A percentile compares a stretch with the other conserved stretches of the same genome.
These are phyloP conservation scores for Panurus biarmicus DNA, from an alignment of 2,113 vertebrate genomes.

Conservation along the genomic window DNA sequence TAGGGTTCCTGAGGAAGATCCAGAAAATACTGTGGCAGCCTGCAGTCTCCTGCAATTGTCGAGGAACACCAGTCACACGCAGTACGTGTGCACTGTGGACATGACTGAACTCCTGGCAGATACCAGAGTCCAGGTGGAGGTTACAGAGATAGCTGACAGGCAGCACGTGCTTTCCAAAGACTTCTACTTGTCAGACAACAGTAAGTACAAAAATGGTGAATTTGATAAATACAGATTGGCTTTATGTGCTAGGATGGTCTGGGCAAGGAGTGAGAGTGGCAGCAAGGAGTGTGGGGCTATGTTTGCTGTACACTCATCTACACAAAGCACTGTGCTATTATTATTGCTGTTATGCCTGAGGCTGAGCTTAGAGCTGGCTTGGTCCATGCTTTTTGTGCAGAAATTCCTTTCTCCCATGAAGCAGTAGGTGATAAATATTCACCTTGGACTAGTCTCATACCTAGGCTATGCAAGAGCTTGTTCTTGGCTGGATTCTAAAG, in stretches of 20 bases:
- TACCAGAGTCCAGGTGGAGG: slow-evolving; percentile 42
- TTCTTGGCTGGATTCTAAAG: background rate
- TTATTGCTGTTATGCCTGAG: background rate
- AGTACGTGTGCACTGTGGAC: slow-evolving; percentile 58
- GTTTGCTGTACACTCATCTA: background rate
- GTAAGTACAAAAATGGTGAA: slow-evolving; percentile 57
- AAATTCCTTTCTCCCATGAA: background rate
- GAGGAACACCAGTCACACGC: background rate
- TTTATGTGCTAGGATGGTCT: background rate
- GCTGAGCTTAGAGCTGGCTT: background rate
- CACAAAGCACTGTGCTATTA: background rate
- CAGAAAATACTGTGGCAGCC: background rate
- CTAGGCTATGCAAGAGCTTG: background rate
- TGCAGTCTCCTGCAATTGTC: slow-evolving; percentile 49
- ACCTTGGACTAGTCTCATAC: background rate
- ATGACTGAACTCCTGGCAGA: slow-evolving; percentile 42
- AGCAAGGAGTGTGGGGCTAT: background rate
- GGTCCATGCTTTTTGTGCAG: background rate
- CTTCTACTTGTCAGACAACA: slow-evolving; percentile 51
- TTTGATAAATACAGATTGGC: background rate
- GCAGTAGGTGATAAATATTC: background rate
- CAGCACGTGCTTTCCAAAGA: background rate
- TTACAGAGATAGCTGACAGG: background rate
- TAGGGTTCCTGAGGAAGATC: slow-evolving; percentile 28
- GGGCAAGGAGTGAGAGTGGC: background rate